Conservation (phyloP, 1,140 invertebrate genomes). For the Nasonia giraulti region DNA sequence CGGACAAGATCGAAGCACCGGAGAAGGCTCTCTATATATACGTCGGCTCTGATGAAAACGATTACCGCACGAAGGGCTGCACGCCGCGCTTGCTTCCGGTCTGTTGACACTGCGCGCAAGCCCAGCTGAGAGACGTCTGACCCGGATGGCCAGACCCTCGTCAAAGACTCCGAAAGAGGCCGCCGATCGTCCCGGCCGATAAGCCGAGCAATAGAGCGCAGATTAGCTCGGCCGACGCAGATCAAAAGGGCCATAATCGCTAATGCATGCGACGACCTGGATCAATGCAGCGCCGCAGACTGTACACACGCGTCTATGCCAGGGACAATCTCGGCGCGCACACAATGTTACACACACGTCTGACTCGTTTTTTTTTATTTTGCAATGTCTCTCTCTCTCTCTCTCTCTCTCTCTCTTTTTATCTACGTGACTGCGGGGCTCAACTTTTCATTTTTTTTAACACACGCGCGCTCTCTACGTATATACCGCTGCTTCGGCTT, state of each 20-base stretch:
- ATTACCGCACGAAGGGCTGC: constrained; percentile 54
- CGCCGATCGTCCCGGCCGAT: constrained; percentile 63
- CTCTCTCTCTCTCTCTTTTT: background rate
- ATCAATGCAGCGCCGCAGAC: background rate
- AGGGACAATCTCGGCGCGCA: background rate
- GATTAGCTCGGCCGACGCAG: constrained; percentile 13
- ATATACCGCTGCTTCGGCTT: background rate
- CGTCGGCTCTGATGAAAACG: constrained; percentile 17
- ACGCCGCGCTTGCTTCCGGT: constrained; percentile 51
- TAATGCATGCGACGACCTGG: constrained; percentile 1
- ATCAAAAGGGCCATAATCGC: constrained; percentile 41
- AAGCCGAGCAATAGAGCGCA: constrained; percentile 43
- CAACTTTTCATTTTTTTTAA: constrained; percentile 35
- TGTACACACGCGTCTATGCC: background rate
- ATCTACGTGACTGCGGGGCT: constrained; percentile 25
- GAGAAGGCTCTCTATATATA: background rate
- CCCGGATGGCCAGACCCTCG: constrained; percentile 57
- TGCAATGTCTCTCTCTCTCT: background rate
- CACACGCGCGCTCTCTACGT: background rate
- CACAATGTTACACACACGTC: background rate
- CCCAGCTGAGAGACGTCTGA: constrained; percentile 52
- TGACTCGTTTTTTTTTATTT: background rate
- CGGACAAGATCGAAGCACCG: background rate
- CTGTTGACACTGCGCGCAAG: constrained; percentile 63
- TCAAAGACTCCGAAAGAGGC: constrained; percentile 58